A percentile compares a stretch with the other conserved stretches of the same genome.
Conservation (phyloP, 2,797 vertebrate species). For the Gallirallus australis region DNA sequence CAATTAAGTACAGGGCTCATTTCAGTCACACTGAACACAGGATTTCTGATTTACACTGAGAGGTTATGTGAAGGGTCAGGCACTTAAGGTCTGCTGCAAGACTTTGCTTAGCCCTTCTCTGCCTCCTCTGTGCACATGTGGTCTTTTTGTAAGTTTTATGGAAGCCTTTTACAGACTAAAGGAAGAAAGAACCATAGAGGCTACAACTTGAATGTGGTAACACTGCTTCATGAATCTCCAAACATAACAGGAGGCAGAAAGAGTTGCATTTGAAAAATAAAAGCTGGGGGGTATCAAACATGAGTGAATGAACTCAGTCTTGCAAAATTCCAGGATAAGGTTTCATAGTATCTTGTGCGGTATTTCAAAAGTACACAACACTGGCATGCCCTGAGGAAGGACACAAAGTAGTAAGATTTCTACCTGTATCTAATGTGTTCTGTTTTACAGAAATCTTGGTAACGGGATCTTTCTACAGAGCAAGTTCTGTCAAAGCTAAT, state of each 20-base stretch:
- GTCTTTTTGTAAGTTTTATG: not conserved
- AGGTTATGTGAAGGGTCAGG: not conserved
- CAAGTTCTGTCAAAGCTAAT: not conserved
- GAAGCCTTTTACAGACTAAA: not conserved
- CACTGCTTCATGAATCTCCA: not conserved
- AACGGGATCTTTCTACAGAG: not conserved
- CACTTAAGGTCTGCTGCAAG: not conserved
- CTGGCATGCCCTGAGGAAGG: accelerated
- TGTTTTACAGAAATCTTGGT: not conserved
- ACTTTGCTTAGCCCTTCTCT: not conserved
- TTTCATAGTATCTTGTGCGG: not conserved
- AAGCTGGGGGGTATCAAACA: not conserved
- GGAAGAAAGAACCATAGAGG: not conserved
- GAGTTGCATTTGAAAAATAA: not conserved
- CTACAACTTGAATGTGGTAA: not conserved
- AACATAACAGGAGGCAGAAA: not conserved
- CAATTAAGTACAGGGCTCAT: not conserved
- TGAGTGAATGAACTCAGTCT: not conserved
- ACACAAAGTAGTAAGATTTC: not conserved
- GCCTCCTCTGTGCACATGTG: not conserved
- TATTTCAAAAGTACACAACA: not conserved
- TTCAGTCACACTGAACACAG: not conserved
- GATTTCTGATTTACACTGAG: not conserved
- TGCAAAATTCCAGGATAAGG: not conserved
- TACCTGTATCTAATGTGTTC: not conserved